Evolutionary conservation across 2,113 vertebrate species (phyloP), one percentile per base, ranked within the genome.

Genomic region (Ochotona princeps): DNA sequence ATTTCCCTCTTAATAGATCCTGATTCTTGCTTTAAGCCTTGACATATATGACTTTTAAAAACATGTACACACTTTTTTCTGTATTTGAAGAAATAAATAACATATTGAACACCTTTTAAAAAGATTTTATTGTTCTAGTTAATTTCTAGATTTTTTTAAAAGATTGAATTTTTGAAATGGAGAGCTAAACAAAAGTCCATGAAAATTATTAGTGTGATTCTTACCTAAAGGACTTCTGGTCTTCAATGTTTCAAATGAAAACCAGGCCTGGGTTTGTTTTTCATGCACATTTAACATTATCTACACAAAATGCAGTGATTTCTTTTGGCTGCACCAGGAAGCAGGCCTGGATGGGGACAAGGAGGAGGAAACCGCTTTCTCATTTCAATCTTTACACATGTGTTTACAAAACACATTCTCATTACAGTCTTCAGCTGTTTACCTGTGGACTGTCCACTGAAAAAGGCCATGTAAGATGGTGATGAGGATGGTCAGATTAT

Each of bases 1-100:
- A 32, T 74, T 69, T 95, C 92, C 20, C 0, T 89, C 38, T 35
- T 87, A 91, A 8, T 81, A 94, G 21, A 49, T 72, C 76, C 79
- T 44, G 44, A 91, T 87, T 88, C 51, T 73, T 90, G 90, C 51
- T 17, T 21, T 12, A 14, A 63, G 21, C 13, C 18, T 91, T 91
- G 83, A 79, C 35, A 90, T 95, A 78, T 54, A 44, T 74, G n/a
- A 15, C 60, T 96, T 96, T 95, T 49, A 89, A 94, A 72, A 85
- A 80, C 72, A 83, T 82, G 49, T 88, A 82, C 90, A 78, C 84
- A 25, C 76, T 23, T 96, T 90, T 94, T 86, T 69, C 70, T n/a
- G 66, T 79, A 91, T 79, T 95, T 57, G 32, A 49, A 66, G 30
- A 72, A 83, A 60, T 1, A 60, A 38, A n/a, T n/a, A 66, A 60